Evolutionary conservation across 2,113 vertebrate species (phyloP).

Genomic region (Pangasianodon hypophthalmus): DNA sequence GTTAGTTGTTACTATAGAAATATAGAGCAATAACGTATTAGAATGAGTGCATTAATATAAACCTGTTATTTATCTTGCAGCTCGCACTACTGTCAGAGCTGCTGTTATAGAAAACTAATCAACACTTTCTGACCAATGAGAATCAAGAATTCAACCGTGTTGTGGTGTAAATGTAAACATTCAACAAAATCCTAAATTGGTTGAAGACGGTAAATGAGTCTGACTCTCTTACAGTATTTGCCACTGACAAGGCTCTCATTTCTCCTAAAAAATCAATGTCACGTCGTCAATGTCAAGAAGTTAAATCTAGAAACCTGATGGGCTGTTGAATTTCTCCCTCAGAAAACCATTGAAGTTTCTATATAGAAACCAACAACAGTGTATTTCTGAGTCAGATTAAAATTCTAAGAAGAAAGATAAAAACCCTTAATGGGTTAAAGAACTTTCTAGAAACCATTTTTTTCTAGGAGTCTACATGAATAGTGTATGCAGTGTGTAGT

Average conservation of each 20-base stretch:
- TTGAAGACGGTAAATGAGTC: background rate
- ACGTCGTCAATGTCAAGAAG: background rate
- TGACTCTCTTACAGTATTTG: background rate
- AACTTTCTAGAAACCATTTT: background rate
- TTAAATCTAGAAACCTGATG: background rate
- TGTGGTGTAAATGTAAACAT: background rate
- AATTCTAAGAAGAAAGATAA: background rate
- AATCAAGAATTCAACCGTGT: background rate
- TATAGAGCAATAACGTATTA: background rate
- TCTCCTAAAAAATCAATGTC: background rate
- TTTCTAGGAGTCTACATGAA: background rate
- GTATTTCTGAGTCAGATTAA: background rate
- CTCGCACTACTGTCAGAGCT: background rate
- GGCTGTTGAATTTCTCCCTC: background rate
- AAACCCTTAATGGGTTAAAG: background rate
- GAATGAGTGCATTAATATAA: background rate
- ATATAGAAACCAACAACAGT: background rate
- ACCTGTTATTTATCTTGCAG: background rate
- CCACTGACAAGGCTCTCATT: background rate
- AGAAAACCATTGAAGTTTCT: too few species aligned
- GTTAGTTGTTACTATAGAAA: background rate
- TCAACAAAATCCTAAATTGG: background rate
- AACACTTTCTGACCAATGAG: background rate
- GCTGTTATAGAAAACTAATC: background rate
- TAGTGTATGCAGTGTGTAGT: background rate